Evolutionary conservation across 1,140 invertebrate species (phyloP), one percentile per base, ranked within the genome.

Genomic region (Drepana arcuata): DNA sequence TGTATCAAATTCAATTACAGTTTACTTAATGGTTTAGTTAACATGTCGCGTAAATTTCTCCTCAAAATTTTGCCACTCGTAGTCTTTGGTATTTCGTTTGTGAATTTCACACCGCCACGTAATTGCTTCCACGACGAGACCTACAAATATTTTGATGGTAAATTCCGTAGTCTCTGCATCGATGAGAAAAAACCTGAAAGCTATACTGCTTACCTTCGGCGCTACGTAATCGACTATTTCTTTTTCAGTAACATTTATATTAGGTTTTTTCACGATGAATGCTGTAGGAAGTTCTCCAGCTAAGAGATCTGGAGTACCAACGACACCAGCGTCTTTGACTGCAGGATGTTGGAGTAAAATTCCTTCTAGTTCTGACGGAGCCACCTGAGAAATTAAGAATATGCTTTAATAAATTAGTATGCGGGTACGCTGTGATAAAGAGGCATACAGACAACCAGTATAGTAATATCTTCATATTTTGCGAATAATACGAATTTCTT

Each of bases 281-380:
- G 91, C 92, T 23, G 85, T 68, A 1, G 91, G 90, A 7, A 90
- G 66, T 77, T 95, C 93, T 6, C 91, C 92, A 27, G 83, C 85
- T 29, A 73, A 51, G 14, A 84, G 79, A 66, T 93, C 84, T 1
- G 90, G 88, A 10, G 89, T 55, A 6, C 92, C 93, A 34, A 92
- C 84, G 1, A 95, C 92, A 1, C 87, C 92, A 7, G 83, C 90
- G 50, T 94, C 92, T 46, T 78, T 71, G 11, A 95, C 79, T 13
- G 68, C 81, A n/a, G 88, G 86, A 72, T 91, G 88, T 18, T 83
- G 84, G 21, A 91, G 62, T 16, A 95, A 61, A 13, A 94, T 42
- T 15, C 85, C 86, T 86, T 95, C 93, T 13, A 93, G 50, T 68
- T 92, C 90, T 7, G 91, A 88, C n/a, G 92, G 91, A 1, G 90